Evolutionary conservation across 2,113 vertebrate genomes (phyloP), one percentile per base, ranked within the genome.

Genomic region (Muntiacus reevesi): DNA sequence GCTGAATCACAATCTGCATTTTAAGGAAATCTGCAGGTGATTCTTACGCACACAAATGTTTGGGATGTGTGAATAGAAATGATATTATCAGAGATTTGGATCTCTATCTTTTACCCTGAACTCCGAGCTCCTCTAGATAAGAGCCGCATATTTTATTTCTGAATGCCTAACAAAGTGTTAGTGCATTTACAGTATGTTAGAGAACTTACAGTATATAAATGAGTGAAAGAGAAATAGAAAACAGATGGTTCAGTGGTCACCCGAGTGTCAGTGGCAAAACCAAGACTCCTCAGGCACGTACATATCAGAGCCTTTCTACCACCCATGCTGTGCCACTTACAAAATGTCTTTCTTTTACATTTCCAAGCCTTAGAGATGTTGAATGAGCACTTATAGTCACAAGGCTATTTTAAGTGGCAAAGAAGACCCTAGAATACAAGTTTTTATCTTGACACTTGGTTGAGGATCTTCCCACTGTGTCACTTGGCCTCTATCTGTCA

Each of bases 401-500:
- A 33, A 95, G 45, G 23, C 55, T 89, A 87, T 93, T 94, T 95
- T 92, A 96, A 97, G 71, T 96, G 87, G 45, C 36, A 83, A 89
- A 88, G 84, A 92, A 28, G 19, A 89, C 62, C 79, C 62, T 83
- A 57, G 71, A 86, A 79, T 40, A 87, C 27, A 23, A 86, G 25
- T 60, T 88, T 94, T 89, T 86, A 60, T 82, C 60, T 91, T 89
- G 79, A 92, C 62, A 92, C 55, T 97, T 95, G 50, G 21, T 79
- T 40, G 45, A 97, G 57, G 79, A 87, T 92, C 92, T 97, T 97
- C 79, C 45, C 64, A 87, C 52, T 84, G 45, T 95, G 78, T 84
- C 92, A 89, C 94, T 94, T 97, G 97, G 92, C 81, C 74, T 96
- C 92, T 96, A 11, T 97, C 92, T 96, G 60, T 95, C 71, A 89